phyloP scores from a whole-genome alignment of 2,888 invertebrate genomes.

The Lissocephala sabroskyi region DNA sequence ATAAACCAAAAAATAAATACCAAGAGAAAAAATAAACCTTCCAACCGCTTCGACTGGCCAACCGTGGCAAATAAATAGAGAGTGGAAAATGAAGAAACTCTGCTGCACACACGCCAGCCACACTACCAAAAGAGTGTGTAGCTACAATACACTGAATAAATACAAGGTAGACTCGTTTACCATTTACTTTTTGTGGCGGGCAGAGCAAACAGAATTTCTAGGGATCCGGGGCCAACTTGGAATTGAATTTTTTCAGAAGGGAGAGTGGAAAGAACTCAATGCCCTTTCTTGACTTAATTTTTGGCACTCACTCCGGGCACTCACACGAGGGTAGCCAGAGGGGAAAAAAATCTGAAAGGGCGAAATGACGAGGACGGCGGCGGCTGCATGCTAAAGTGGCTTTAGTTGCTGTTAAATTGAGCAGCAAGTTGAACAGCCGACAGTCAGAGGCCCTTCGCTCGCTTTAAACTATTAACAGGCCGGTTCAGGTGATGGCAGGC shows the following conservation, averaged over 20 bases:
- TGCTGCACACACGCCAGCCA: constrained; percentile 13
- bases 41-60: too few relatives aligned
- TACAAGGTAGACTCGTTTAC: constrained; percentile 15
- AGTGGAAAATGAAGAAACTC: constrained; percentile 1
- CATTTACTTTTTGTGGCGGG: too few relatives aligned
- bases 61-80: constrained; percentile 37
- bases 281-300: constrained; percentile 41
- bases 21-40: constrained; percentile 36
- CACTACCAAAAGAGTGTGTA: too few relatives aligned
- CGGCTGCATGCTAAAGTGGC: constrained; percentile 21
- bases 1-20: background rate
- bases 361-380: constrained; percentile 1
- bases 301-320: constrained; percentile 26
- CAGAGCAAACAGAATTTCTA: too few relatives aligned
- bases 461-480: constrained; percentile 48
- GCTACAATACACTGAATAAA: constrained; percentile 47
- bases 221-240: constrained; percentile 10
- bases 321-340: constrained; percentile 11
- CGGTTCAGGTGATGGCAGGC: constrained; percentile 17
- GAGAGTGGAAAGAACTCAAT: too few relatives aligned
- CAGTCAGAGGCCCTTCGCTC: constrained; percentile 22
- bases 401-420: constrained; percentile 58
- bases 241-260: constrained; percentile 46
- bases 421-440: constrained; percentile 36
- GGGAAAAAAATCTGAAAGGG: background rate